These are phyloP conservation scores for Hippasteria phrygiana DNA, from an alignment of 53 echinoderm and acorn worm species.

Conservation along the genomic window DNA sequence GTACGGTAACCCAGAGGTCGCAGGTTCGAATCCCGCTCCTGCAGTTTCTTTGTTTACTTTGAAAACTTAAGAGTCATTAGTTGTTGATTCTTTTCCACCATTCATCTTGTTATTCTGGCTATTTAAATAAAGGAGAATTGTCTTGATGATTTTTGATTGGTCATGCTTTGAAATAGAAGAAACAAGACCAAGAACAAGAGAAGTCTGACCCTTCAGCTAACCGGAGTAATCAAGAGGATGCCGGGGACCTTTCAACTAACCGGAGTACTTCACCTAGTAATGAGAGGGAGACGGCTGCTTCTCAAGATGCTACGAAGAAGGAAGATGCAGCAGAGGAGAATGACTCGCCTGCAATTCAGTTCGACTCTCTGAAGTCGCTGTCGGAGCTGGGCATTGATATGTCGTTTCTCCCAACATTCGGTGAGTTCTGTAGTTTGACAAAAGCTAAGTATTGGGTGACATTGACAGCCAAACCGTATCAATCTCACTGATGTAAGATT, in stretches of 20 bases:
- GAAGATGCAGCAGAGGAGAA: neutral
- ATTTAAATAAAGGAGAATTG: neutral
- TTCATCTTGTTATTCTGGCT: too few species aligned
- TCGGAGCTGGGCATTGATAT: constrained; percentile 92
- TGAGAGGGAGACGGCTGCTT: neutral
- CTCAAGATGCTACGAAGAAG: neutral
- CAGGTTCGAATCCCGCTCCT: too few species aligned
- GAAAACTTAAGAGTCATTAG: too few species aligned
- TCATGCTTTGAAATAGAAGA: neutral
- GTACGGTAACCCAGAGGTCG: too few species aligned
- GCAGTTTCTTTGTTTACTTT: too few species aligned
- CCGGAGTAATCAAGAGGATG: too few species aligned
- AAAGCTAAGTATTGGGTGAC: too few species aligned
- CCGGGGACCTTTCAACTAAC: neutral
- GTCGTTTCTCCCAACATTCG: constrained; percentile 90
- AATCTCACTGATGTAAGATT: too few species aligned
- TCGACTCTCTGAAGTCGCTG: constrained; percentile 80
- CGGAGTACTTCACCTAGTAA: neutral
- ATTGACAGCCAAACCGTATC: too few species aligned
- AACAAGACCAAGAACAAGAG: neutral
- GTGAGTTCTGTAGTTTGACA: constrained; percentile 55
- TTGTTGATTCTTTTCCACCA: too few species aligned
- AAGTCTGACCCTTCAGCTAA: neutral
- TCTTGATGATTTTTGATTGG: neutral
- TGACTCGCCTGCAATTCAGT: constrained; percentile 63